Base-by-base conservation (phyloP, 2,888 invertebrate species). In the Crematogaster levior region DNA sequence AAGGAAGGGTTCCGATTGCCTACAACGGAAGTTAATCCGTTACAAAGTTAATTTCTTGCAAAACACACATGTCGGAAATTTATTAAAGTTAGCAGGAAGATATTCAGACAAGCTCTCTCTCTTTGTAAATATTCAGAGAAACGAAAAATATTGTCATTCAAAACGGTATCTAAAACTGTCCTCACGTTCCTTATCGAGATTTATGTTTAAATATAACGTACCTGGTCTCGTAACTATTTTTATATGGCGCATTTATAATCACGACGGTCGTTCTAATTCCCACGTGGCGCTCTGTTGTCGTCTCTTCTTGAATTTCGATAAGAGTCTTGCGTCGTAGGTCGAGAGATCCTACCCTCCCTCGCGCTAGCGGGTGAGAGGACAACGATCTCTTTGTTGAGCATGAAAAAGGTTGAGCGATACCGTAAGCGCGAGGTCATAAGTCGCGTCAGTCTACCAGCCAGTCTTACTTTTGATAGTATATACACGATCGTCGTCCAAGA, bases 331-430 rank as follows among this genome's bases (percentile, higher is more conserved):
- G 18, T 24, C 63, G 63, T 56, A 68, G 34, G 66, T 77, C 40
- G 77, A 43, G 30, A 68, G 77, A 79, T 79, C 12, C 43, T 56
- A 56, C 30, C 56, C 77, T 79, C 37, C 40, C 37, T 40, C 66
- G 43, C 65, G 37, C 24, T 30, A 30, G 56, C 70, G 65, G 58
- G 21, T 81, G 46, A 65, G 66, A 75, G 77, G 65, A 77, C 82
- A 82, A 82, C 65, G 82, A 82, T 82, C 65, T 75, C 77, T 82
- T 82, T 82, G 77, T 82, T 66, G 82, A 48, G 75, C 21, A 65
- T 66, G 66, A 75, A 77, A 82, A 82, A 75, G 65, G 58, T 65
- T 51, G 65, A 58, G 66, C 65, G 82, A 82, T 66, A 75, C 65
- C 77, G 77, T 77, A 65, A 65, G 53, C 61, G 34, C 61, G 63